A percentile compares a stretch with the other conserved stretches of the same genome.
Conservation (phyloP, 2,113 vertebrate genomes). For the Periophthalmus modestus region DNA sequence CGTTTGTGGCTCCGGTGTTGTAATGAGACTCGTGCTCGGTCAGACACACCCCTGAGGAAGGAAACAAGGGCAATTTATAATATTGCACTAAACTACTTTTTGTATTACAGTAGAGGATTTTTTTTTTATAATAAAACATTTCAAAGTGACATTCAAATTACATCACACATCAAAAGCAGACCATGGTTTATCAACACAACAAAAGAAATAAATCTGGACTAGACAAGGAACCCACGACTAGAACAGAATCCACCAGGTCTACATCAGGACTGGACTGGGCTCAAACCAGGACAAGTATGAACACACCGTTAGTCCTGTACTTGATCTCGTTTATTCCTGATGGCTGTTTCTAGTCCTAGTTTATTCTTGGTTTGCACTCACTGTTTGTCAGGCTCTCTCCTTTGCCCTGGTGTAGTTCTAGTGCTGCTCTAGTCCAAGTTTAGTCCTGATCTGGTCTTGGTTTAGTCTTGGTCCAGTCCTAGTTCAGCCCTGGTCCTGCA, state of each 20-base stretch:
- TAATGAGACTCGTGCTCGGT: not conserved
- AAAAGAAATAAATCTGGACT: too few relatives aligned
- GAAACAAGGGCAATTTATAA: not conserved
- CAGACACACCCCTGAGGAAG: not conserved
- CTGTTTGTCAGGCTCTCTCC: not conserved
- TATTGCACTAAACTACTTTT: not conserved
- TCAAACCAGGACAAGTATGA: too few relatives aligned
- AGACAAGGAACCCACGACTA: too few relatives aligned
- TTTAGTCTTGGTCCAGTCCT: not conserved
- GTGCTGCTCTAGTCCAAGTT: not conserved
- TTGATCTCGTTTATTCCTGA: not conserved
- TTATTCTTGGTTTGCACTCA: not conserved
- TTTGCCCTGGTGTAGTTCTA: not conserved
- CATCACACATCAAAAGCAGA: too few relatives aligned
- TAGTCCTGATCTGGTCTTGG: not conserved
- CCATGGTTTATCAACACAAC: too few relatives aligned
- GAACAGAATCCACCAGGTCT: too few relatives aligned
- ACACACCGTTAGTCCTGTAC: not conserved
- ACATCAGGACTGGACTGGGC: too few relatives aligned
- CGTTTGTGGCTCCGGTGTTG: not conserved
- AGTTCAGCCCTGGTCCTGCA: not conserved
- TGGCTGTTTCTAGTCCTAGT: not conserved
- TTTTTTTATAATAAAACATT: too few relatives aligned
- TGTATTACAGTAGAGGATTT: too few relatives aligned
- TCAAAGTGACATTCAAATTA: too few relatives aligned